Conservation (phyloP, 1,140 invertebrate genomes). For the Drosophila chauvacae region DNA sequence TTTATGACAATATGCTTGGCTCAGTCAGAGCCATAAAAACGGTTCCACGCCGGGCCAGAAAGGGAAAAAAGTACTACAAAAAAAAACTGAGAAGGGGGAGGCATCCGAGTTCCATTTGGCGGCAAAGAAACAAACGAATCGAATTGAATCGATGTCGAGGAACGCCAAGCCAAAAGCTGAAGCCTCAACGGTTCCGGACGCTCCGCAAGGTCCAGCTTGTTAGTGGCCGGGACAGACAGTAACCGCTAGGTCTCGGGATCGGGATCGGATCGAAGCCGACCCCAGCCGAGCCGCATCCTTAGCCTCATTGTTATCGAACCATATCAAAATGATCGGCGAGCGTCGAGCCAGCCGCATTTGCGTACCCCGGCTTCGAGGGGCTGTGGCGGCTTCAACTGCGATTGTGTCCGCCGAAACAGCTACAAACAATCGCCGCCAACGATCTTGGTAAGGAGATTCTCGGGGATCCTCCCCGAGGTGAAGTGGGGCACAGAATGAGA, state of each 20-base stretch:
- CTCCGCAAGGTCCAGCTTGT: slow-evolving; percentile 49
- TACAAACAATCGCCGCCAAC: slow-evolving; percentile 81
- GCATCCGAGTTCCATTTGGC: slow-evolving; percentile 45
- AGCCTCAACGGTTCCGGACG: slow-evolving; percentile 56
- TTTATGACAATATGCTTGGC: slow-evolving; percentile 78
- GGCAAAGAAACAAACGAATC: slow-evolving; percentile 67
- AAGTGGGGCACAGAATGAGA: slow-evolving; percentile 6
- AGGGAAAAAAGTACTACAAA: slow-evolving; percentile 7
- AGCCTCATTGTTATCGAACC: slow-evolving; percentile 78
- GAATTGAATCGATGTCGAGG: slow-evolving; percentile 46
- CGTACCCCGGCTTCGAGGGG: slow-evolving; percentile 57
- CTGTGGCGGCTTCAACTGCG: slow-evolving; percentile 26
- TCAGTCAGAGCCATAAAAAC: slow-evolving; percentile 65
- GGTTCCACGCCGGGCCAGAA: slow-evolving; percentile 31
- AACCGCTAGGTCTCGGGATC: slow-evolving; percentile 49
- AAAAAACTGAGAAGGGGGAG: slow-evolving; percentile 3
- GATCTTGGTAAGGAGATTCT: slow-evolving; percentile 52
- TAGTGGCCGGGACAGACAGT: slow-evolving; percentile 64
- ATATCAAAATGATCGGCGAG: slow-evolving; percentile 80
- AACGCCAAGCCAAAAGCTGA: slow-evolving; percentile 47
- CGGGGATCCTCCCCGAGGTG: neutral
- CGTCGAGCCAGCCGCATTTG: slow-evolving; percentile 69
- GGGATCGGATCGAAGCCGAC: neutral
- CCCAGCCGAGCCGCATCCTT: slow-evolving; percentile 21
- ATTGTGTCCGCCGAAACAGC: slow-evolving; percentile 64